Percentiles rank a stretch among this genome's conserved stretches.
Conservation (phyloP, 2,113 vertebrate species). For the Cheirogaleus medius region DNA sequence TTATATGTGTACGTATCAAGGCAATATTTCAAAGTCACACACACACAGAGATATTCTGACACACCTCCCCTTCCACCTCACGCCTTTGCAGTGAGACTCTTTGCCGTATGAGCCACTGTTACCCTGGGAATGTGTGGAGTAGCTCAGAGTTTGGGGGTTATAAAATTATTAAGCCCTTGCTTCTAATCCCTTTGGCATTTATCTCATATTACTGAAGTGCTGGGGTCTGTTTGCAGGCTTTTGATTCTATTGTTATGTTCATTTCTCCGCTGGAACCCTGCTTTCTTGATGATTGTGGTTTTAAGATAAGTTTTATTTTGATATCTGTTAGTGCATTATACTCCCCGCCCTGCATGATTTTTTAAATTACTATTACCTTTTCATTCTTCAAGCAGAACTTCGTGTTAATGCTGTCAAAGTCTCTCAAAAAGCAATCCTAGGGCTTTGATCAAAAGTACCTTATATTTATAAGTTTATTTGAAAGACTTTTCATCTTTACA, state of each 20-base stretch:
- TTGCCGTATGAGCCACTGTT: background rate
- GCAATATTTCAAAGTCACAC: background rate
- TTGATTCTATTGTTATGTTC: background rate
- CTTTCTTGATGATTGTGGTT: background rate
- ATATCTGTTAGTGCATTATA: background rate
- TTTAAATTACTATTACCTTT: background rate
- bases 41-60: background rate
- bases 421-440: background rate
- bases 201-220: background rate
- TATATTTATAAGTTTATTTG: background rate
- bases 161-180: background rate
- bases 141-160: background rate
- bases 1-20: background rate
- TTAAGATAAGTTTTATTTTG: background rate
- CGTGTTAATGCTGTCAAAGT: background rate
- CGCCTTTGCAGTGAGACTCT: background rate
- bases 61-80: background rate
- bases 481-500: background rate
- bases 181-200: background rate
- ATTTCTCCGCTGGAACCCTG: background rate
- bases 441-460: background rate
- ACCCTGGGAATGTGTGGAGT: background rate
- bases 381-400: background rate
- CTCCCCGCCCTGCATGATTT: background rate
- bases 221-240: background rate